These are phyloP conservation scores for Sycophaga agraensis DNA, from an alignment of 1,140 invertebrate species.

Conservation along the genomic window DNA sequence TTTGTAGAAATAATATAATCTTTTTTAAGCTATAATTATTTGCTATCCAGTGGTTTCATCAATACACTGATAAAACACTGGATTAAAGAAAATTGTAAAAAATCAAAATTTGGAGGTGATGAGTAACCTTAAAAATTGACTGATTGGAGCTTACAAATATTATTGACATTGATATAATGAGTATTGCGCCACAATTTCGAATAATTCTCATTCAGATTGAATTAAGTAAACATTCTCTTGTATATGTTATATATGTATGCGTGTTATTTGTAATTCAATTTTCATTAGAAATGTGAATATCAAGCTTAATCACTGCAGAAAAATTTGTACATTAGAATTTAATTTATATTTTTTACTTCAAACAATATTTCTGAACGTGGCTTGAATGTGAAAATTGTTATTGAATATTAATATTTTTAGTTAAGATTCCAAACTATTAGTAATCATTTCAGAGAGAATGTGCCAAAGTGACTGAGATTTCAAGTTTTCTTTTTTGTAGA, in stretches of 20 bases:
- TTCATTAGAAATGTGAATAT: neutral
- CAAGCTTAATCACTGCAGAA: neutral
- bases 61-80: neutral
- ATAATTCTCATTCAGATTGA: slow-evolving; percentile 5
- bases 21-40: slow-evolving; percentile 1
- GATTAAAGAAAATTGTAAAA: slow-evolving; percentile 9
- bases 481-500: slow-evolving; percentile 13
- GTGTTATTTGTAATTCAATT: slow-evolving; percentile 2
- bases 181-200: slow-evolving; percentile 1
- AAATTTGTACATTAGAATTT: slow-evolving; percentile 6
- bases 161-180: slow-evolving; percentile 11
- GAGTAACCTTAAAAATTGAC: slow-evolving; percentile 3
- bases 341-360: neutral
- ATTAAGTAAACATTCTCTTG: slow-evolving; percentile 4
- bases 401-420: slow-evolving; percentile 11
- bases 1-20: slow-evolving; percentile 6
- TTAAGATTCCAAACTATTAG: slow-evolving; percentile 5
- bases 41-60: neutral
- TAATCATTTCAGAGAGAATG: slow-evolving; percentile 19
- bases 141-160: slow-evolving; percentile 17
- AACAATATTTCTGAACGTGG: neutral
- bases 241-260: neutral
- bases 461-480: slow-evolving; percentile 27
- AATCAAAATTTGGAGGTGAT: slow-evolving; percentile 10
- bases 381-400: slow-evolving; percentile 16